Evolutionary conservation across 2,113 vertebrate genomes (phyloP), one percentile per base, ranked within the genome.

Genomic region (Oreochromis aureus): DNA sequence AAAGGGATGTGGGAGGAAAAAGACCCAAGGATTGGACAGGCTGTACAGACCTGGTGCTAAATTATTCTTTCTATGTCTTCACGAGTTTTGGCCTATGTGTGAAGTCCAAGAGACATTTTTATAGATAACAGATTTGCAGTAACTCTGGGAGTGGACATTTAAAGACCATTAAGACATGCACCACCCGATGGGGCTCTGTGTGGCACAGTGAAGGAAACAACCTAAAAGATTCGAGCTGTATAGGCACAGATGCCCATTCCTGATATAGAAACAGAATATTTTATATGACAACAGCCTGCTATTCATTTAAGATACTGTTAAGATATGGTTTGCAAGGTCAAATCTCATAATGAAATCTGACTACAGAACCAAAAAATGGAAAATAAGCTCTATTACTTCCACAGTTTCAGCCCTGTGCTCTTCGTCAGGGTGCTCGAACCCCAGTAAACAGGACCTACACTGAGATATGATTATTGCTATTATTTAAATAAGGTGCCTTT

Each of bases 111-210:
- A 88, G 27, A 46, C 73, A 69, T 81, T 86, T 89, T 86, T 55
- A 87, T 61, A 83, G 84, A 82, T 91, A 82, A 86, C 55, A 90
- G 89, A 87, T 78, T 90, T 83, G 69, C 58, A 56, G 54, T 86
- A 88, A 91, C 79, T 71, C 46, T 90, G 48, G 39, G 79, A 88
- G 82, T 34, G 61, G 61, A 39, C 73, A 82, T 93, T 94, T 87
- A 89, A 87, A 71, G 84, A 61, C 32, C 53, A 53, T 44, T 87
- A 79, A 78, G 58, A 55, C 39, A 48, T 54, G 61, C 83, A 83
- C 51, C 79, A 86, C 66, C 32, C 9, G 24, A 48, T 79, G 56
- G 84, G 18, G 54, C 58, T 51, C 10, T 41, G 9, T 84, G 54
- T 53, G 36, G 58, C 19, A 13, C 69, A 83, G 79, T 82, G 10